A percentile compares a stretch with the other conserved stretches of the same genome.
phyloP scores from a whole-genome alignment of 2,888 invertebrate species.

The Erebia aethiops region DNA sequence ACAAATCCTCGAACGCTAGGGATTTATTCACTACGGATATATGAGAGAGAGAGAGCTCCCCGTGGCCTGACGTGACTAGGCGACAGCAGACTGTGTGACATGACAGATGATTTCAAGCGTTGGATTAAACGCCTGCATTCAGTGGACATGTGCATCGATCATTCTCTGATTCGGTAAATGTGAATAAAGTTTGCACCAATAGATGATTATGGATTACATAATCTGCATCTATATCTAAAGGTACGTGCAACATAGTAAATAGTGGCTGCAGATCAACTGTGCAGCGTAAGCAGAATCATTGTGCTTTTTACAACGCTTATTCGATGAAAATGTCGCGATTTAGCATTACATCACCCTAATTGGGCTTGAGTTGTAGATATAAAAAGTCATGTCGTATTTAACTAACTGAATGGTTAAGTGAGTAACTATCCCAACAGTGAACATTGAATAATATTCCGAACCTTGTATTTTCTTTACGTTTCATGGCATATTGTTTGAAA shows the following conservation, averaged over 20 bases:
- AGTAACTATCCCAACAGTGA: too few relatives aligned
- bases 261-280: too few relatives aligned
- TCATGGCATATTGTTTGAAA: too few relatives aligned
- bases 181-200: slow-evolving; percentile 7
- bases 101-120: slow-evolving; percentile 30
- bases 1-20: neutral
- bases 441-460: too few relatives aligned
- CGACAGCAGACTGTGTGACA: slow-evolving; percentile 28
- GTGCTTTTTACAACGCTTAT: too few relatives aligned
- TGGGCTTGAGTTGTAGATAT: too few relatives aligned
- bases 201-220: neutral
- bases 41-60: slow-evolving; percentile 19
- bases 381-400: too few relatives aligned
- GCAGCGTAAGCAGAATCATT: too few relatives aligned
- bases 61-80: slow-evolving; percentile 17
- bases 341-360: too few relatives aligned
- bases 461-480: too few relatives aligned
- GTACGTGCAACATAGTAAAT: neutral
- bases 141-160: slow-evolving; percentile 21
- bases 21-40: slow-evolving; percentile 9
- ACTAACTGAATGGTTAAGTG: too few relatives aligned
- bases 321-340: too few relatives aligned
- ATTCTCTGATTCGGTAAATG: neutral
- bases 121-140: slow-evolving; percentile 28
- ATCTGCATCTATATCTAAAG: neutral